Evolutionary conservation across 2,888 invertebrate species (phyloP).

Genomic region (Stenodera caucasica): DNA sequence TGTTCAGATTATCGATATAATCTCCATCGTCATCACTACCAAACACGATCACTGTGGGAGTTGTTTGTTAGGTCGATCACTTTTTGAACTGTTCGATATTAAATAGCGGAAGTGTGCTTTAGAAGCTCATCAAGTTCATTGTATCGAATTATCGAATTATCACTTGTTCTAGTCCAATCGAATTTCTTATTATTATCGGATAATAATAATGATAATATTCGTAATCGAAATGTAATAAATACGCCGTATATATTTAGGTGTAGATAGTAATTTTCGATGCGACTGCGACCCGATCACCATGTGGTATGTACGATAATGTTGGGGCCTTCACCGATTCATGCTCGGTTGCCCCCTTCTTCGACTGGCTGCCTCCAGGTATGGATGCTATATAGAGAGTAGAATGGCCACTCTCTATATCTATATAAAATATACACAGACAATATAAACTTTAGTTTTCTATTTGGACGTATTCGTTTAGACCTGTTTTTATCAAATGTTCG

Average conservation of each 20-base stretch:
- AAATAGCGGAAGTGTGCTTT: slow-evolving; percentile 25
- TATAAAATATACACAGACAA: slow-evolving; percentile 20
- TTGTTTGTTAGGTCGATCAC: slow-evolving; percentile 2
- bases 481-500: neutral
- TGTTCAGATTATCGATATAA: neutral
- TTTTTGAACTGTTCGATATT: slow-evolving; percentile 17
- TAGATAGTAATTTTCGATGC: neutral
- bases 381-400: slow-evolving; percentile 4
- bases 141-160: slow-evolving; percentile 14
- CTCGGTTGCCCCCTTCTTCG: slow-evolving; percentile 25
- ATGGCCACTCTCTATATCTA: slow-evolving; percentile 24
- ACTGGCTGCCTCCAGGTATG: slow-evolving; percentile 15
- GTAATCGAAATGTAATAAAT: slow-evolving; percentile 19
- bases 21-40: neutral
- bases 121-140: slow-evolving; percentile 24
- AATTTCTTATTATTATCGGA: neutral
- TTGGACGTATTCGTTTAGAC: slow-evolving; percentile 20
- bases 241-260: slow-evolving; percentile 7
- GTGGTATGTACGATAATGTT: slow-evolving; percentile 1
- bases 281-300: slow-evolving; percentile 2
- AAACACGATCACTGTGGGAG: neutral
- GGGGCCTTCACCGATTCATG: slow-evolving; percentile 27
- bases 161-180: slow-evolving; percentile 14
- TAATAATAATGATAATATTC: slow-evolving; percentile 11
- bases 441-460: slow-evolving; percentile 21